Conservation (phyloP, 1,140 invertebrate species). For the Mya arenaria region DNA sequence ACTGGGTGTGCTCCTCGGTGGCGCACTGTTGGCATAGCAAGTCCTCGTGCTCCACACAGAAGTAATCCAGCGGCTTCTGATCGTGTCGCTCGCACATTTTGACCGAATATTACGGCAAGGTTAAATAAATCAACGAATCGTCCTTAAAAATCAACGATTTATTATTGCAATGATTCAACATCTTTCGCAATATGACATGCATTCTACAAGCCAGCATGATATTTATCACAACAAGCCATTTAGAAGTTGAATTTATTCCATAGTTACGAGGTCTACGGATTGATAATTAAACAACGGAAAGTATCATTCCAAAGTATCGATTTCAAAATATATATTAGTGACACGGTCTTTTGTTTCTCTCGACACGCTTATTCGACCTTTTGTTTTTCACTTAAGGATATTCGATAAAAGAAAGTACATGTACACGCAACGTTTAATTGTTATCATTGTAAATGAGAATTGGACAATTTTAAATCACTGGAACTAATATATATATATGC, state of each 20-base stretch:
- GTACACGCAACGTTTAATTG: neutral
- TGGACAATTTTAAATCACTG: neutral
- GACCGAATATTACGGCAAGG: neutral
- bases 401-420: neutral
- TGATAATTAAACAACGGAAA: too few species aligned
- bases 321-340: too few species aligned
- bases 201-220: too few species aligned
- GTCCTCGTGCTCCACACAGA: slow-evolving; percentile 37
- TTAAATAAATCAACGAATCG: neutral
- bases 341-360: too few species aligned
- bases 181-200: neutral
- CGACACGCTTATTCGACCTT: too few species aligned
- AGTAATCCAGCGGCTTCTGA: slow-evolving; percentile 29
- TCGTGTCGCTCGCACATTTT: slow-evolving; percentile 44
- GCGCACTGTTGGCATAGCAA: slow-evolving; percentile 45
- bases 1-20: slow-evolving; percentile 43
- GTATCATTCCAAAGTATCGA: too few species aligned
- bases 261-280: too few species aligned
- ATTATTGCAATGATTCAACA: neutral
- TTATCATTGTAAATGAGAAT: neutral
- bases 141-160: neutral
- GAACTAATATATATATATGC: neutral
- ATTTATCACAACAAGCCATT: too few species aligned
- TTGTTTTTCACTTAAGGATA: neutral
- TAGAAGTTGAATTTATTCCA: neutral